phyloP scores from a whole-genome alignment of 1,140 invertebrate genomes.

The Brachionus sp. region DNA sequence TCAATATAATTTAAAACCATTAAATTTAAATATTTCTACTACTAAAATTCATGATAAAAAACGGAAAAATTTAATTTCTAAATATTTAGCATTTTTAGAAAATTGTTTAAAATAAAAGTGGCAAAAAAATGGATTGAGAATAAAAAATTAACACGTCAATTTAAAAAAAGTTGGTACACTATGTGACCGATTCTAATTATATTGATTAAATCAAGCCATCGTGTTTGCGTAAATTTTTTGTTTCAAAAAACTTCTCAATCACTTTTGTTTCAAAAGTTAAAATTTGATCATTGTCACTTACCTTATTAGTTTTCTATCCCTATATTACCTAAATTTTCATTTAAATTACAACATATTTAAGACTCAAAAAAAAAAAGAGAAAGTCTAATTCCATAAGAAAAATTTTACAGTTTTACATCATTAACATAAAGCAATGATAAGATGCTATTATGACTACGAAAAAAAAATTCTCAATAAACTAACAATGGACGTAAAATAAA shows the following conservation, averaged over 20 bases:
- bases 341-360: neutral
- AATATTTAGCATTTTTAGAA: neutral
- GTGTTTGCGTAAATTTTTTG: slow-evolving; percentile 39
- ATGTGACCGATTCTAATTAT: neutral
- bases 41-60: neutral
- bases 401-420: slow-evolving; percentile 40
- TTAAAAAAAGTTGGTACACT: neutral
- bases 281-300: slow-evolving; percentile 16
- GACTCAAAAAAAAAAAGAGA: neutral
- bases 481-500: slow-evolving; percentile 27
- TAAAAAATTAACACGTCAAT: neutral
- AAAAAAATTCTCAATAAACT: slow-evolving; percentile 28
- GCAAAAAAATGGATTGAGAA: neutral
- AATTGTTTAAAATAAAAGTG: neutral
- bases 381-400: neutral
- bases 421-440: slow-evolving; percentile 28
- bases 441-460: slow-evolving; percentile 6
- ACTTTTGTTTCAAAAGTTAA: neutral
- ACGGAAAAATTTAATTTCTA: neutral
- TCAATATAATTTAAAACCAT: no score
- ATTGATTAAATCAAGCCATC: slow-evolving; percentile 12
- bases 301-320: neutral
- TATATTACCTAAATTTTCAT: neutral
- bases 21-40: no score
- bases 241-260: slow-evolving; percentile 44